These are phyloP conservation scores for Triplophysa rosa DNA, from an alignment of 2,113 vertebrate genomes.

Conservation along the genomic window DNA sequence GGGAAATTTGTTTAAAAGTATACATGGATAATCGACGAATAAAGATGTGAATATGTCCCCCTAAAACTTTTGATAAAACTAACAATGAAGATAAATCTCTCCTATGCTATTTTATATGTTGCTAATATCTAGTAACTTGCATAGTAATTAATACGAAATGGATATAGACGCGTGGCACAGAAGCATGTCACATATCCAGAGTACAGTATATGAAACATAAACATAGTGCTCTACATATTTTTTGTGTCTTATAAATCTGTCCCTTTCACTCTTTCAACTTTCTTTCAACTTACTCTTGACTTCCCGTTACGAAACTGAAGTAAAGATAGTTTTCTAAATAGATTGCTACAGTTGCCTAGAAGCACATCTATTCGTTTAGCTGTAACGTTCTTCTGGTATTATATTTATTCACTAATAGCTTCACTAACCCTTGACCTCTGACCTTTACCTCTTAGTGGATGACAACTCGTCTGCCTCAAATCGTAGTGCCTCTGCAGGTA, in stretches of 20 bases:
- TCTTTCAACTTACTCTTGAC: background rate
- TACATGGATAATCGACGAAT: background rate
- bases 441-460: constrained; percentile 74
- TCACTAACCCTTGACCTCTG: constrained; percentile 66
- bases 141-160: background rate
- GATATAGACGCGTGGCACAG: background rate
- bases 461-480: constrained; percentile 70
- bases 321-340: background rate
- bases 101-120: background rate
- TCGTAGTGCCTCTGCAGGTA: constrained; percentile 77
- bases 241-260: background rate
- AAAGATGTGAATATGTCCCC: too few relatives aligned
- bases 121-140: background rate
- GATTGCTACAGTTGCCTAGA: background rate
- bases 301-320: background rate
- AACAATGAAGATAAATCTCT: background rate
- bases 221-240: background rate
- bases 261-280: background rate
- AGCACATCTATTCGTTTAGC: background rate
- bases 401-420: constrained; percentile 55
- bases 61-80: too few relatives aligned
- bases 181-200: constrained; percentile 7
- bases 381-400: constrained; percentile 22
- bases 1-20: background rate
- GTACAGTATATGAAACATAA: background rate